These are phyloP conservation scores for Dicyrtoma fusca DNA, from an alignment of 2,888 invertebrate genomes.

Conservation along the genomic window DNA sequence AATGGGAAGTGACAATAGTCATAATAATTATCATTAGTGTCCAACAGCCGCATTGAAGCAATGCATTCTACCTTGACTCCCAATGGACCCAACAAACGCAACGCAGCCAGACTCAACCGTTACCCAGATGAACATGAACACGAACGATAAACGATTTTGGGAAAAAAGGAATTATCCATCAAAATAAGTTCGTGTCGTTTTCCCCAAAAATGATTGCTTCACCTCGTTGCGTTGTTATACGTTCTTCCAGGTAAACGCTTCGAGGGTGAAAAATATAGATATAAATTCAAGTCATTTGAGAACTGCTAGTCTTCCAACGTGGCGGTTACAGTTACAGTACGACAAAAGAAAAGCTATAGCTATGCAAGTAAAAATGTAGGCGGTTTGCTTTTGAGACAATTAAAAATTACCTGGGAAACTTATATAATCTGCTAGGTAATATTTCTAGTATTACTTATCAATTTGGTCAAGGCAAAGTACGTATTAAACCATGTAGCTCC, in stretches of 20 bases:
- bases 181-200: conserved; percentile 18
- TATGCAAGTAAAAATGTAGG: too few relatives aligned
- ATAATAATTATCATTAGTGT: conserved; percentile 46
- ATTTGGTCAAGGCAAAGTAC: too few relatives aligned
- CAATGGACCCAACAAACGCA: conserved; percentile 15
- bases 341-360: too few relatives aligned
- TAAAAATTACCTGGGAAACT: too few relatives aligned
- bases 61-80: conserved; percentile 20
- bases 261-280: conserved; percentile 23
- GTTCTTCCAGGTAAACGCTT: conserved; percentile 27
- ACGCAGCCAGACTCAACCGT: too few relatives aligned
- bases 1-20: conserved; percentile 48
- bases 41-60: conserved; percentile 26
- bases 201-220: conserved; percentile 38
- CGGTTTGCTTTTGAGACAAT: too few relatives aligned
- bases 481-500: too few relatives aligned
- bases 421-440: too few relatives aligned
- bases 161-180: neutral
- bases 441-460: too few relatives aligned
- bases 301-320: conserved; percentile 6
- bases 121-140: neutral
- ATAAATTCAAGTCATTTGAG: neutral
- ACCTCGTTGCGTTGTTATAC: conserved; percentile 17
- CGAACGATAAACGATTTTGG: neutral
- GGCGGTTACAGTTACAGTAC: too few relatives aligned